These are phyloP conservation scores for Cryptoprocta ferox DNA, from an alignment of 2,797 vertebrate genomes.

Conservation along the genomic window DNA sequence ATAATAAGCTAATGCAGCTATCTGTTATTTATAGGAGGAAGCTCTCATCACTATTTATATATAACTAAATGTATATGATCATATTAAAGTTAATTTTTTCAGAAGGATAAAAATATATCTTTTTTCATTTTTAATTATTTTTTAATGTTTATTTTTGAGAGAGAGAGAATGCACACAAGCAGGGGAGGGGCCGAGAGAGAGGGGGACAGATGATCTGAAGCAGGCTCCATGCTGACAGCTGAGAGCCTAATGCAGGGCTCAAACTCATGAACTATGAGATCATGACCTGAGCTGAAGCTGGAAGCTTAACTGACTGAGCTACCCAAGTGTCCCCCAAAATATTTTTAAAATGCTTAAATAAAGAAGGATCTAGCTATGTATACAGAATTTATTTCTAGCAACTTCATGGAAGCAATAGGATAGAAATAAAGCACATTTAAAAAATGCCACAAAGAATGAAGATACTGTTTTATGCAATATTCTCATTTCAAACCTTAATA, in stretches of 20 bases:
- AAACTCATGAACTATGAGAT: too few relatives aligned
- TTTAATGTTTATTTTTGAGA: too few relatives aligned
- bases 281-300: too few relatives aligned
- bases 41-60: not conserved
- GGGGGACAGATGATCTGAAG: too few relatives aligned
- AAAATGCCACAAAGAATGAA: slow-evolving; percentile 34
- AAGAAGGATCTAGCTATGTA: slow-evolving; percentile 1
- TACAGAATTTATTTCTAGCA: not conserved
- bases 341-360: slow-evolving; percentile 35
- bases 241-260: too few relatives aligned
- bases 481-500: slow-evolving; percentile 42
- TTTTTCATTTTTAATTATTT: too few relatives aligned
- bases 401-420: not conserved
- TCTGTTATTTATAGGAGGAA: slow-evolving; percentile 37
- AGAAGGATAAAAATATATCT: not conserved
- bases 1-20: not conserved
- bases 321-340: not conserved
- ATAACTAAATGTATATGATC: slow-evolving; percentile 31
- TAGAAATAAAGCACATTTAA: slow-evolving; percentile 39
- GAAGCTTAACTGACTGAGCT: too few relatives aligned
- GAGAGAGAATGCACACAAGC: too few relatives aligned
- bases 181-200: too few relatives aligned
- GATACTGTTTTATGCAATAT: slow-evolving; percentile 8
- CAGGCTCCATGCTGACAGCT: too few relatives aligned
- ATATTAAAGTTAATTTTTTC: slow-evolving; percentile 26